phyloP scores from a whole-genome alignment of 2,888 invertebrate species.

The Erebia ligea region DNA sequence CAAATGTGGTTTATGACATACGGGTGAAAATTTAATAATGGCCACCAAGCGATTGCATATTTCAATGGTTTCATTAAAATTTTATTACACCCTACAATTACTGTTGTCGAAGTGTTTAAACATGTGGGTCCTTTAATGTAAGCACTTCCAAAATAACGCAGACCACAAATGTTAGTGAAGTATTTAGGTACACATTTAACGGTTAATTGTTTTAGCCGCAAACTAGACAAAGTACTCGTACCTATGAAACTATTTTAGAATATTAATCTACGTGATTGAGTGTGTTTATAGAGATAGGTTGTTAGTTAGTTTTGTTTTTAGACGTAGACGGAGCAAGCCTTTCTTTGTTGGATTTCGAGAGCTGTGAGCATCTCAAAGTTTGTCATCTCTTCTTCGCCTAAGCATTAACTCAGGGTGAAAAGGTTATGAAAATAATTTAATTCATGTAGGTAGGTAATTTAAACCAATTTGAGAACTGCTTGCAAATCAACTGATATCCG shows the following conservation, averaged over 20 bases:
- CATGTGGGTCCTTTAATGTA: constrained; percentile 33
- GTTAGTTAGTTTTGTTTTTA: background rate
- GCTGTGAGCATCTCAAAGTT: no score
- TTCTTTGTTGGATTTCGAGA: background rate
- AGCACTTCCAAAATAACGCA: constrained; percentile 25
- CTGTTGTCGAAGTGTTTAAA: constrained; percentile 33
- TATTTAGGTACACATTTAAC: constrained; percentile 37
- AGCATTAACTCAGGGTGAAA: no score
- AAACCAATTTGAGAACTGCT: no score
- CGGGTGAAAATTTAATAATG: constrained; percentile 64
- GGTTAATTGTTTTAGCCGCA: constrained; percentile 37
- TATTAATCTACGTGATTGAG: background rate
- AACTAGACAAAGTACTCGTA: constrained; percentile 29
- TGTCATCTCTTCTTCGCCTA: no score
- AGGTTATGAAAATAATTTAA: no score
- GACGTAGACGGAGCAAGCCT: background rate
- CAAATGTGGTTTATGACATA: constrained; percentile 41
- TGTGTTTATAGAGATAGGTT: background rate
- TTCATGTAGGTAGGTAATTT: no score
- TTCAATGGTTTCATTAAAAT: constrained; percentile 61
- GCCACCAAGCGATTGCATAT: constrained; percentile 53
- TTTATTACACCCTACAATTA: constrained; percentile 51
- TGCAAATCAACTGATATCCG: no score
- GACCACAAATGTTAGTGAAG: constrained; percentile 30
- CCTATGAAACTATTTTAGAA: constrained; percentile 31